These are phyloP conservation scores for Drosophila ezoana DNA, from an alignment of 2,888 invertebrate species.

Conservation along the genomic window DNA sequence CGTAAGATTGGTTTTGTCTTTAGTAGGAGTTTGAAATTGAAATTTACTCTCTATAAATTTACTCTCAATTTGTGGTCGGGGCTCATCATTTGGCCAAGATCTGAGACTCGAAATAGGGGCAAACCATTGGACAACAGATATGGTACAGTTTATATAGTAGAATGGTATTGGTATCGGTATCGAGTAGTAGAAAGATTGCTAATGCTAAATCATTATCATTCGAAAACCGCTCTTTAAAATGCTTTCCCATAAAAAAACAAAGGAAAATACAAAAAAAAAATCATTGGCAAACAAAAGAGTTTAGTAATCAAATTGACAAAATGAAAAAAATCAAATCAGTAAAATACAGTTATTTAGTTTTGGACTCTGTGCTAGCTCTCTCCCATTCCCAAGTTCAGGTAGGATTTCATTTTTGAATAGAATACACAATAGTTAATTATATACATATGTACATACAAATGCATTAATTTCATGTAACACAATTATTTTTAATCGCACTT, in stretches of 20 bases:
- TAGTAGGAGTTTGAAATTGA: constrained; percentile 58
- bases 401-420: constrained; percentile 76
- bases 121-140: constrained; percentile 48
- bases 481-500: constrained; percentile 54
- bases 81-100: constrained; percentile 40
- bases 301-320: constrained; percentile 57
- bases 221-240: constrained; percentile 53
- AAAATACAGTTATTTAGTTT: constrained; percentile 55
- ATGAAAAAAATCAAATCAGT: constrained; percentile 45
- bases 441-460: constrained; percentile 56
- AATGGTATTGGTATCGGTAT: constrained; percentile 56
- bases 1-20: constrained; percentile 80
- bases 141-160: constrained; percentile 42
- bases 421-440: constrained; percentile 69
- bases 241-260: constrained; percentile 41
- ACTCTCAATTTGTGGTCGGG: constrained; percentile 50
- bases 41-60: constrained; percentile 61
- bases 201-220: constrained; percentile 77
- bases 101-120: constrained; percentile 43
- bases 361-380: constrained; percentile 85
- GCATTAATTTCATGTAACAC: constrained; percentile 52
- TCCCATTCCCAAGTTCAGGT: constrained; percentile 85
- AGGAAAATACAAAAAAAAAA: constrained; percentile 41
- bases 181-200: constrained; percentile 75
- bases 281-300: constrained; percentile 45